Percentiles rank a stretch among this genome's conserved stretches.
Conservation (phyloP, 1,140 invertebrate genomes). For the Drosophila athabasca region DNA sequence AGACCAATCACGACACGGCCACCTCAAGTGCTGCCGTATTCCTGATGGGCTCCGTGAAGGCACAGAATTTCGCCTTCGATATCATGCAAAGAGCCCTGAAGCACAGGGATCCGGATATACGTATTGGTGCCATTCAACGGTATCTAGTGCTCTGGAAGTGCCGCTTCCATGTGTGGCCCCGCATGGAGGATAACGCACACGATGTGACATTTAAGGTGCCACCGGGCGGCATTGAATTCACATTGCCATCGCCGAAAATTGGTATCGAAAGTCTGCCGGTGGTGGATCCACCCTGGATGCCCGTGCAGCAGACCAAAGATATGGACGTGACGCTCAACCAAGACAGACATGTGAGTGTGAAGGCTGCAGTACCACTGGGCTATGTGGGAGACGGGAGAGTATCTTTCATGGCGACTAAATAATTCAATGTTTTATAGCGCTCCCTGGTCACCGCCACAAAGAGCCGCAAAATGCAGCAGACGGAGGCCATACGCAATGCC, state of each 20-base stretch:
- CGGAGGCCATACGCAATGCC: slow-evolving; percentile 97
- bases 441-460: slow-evolving; percentile 99
- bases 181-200: slow-evolving; percentile 99
- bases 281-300: slow-evolving; percentile 99
- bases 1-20: slow-evolving; percentile 90
- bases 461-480: slow-evolving; percentile 99
- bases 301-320: slow-evolving; percentile 98
- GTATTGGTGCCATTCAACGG: slow-evolving; percentile 85
- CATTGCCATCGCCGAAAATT: slow-evolving; percentile 98
- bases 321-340: slow-evolving; percentile 99
- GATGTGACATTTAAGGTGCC: slow-evolving; percentile 96
- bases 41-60: slow-evolving; percentile 95
- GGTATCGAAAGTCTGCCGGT: slow-evolving; percentile 97
- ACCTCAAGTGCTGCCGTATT: slow-evolving; percentile 94
- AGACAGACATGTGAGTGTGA: slow-evolving; percentile 94
- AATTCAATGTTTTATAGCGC: slow-evolving; percentile 86
- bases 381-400: slow-evolving; percentile 35
- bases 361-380: slow-evolving; percentile 55
- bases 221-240: slow-evolving; percentile 99
- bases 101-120: slow-evolving; percentile 91
- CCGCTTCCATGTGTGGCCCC: slow-evolving; percentile 98
- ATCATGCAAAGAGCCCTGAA: slow-evolving; percentile 94
- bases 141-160: slow-evolving; percentile 98
- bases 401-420: background rate
- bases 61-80: slow-evolving; percentile 93